Percentiles rank a stretch among this genome's conserved stretches.
These are phyloP conservation scores for Parelbella ahira DNA, from an alignment of 2,888 invertebrate species.

Conservation along the genomic window DNA sequence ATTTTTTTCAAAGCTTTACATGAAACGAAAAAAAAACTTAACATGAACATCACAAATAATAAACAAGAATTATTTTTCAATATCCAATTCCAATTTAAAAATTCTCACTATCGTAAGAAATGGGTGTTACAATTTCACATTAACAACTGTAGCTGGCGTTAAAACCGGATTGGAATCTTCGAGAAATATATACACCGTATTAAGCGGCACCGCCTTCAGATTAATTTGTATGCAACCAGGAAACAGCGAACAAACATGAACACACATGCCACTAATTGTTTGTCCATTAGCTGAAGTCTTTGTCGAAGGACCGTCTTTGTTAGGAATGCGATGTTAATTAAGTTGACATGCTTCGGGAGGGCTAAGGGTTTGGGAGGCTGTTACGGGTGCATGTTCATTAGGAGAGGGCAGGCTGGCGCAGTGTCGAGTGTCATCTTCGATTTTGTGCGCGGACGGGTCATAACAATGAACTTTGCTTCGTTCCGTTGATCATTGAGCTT, in stretches of 20 bases:
- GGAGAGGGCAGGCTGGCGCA: conserved; percentile 7
- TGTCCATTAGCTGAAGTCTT: conserved; percentile 19
- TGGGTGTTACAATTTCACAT: neutral
- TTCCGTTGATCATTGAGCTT: conserved; percentile 2
- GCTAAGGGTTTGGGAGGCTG: conserved; percentile 16
- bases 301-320: conserved; percentile 20
- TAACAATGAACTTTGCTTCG: conserved; percentile 16
- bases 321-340: conserved; percentile 24
- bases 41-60: too few relatives aligned
- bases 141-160: too few relatives aligned
- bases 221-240: conserved; percentile 23
- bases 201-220: conserved; percentile 16
- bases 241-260: conserved; percentile 20
- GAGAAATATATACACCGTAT: too few relatives aligned
- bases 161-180: too few relatives aligned
- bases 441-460: conserved; percentile 13
- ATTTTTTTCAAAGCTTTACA: too few relatives aligned
- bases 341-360: conserved; percentile 19
- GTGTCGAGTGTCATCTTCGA: conserved; percentile 19
- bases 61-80: too few relatives aligned
- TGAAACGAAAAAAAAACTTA: too few relatives aligned
- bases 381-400: conserved; percentile 21
- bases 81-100: too few relatives aligned
- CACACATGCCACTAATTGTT: conserved; percentile 24
- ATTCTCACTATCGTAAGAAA: conserved; percentile 1